Evolutionary conservation across 1,140 invertebrate genomes (phyloP).

Genomic region (Bacillus rossius): DNA sequence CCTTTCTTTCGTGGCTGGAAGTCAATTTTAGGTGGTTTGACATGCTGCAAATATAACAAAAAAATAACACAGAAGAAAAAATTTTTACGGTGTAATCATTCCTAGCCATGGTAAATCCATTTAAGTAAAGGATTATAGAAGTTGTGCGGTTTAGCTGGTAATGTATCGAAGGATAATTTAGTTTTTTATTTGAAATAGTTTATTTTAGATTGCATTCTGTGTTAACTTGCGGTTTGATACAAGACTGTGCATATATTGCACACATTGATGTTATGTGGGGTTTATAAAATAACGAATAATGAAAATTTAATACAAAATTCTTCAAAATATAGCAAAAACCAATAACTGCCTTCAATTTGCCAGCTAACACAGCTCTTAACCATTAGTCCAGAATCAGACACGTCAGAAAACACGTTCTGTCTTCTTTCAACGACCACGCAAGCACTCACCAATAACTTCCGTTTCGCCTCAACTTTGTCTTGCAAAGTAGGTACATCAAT

Average conservation of each 20-base stretch:
- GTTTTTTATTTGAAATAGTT: no score
- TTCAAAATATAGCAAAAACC: no score
- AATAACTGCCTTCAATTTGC: no score
- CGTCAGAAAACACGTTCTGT: constrained; percentile 14
- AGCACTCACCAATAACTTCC: constrained; percentile 58
- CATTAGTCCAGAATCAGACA: constrained; percentile 12
- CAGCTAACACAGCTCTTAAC: no score
- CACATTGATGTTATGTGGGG: no score
- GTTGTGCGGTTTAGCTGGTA: no score
- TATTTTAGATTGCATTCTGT: no score
- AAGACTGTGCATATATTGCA: no score
- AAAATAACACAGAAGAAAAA: constrained; percentile 10
- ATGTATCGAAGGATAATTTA: no score
- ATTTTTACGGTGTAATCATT: not conserved
- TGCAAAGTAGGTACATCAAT: constrained; percentile 72
- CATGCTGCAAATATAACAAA: constrained; percentile 51
- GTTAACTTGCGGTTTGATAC: no score
- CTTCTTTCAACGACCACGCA: no score
- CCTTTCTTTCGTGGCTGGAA: constrained; percentile 67
- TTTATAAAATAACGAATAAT: constrained; percentile 7
- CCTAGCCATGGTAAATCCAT: not conserved
- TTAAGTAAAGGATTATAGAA: no score
- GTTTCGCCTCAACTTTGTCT: constrained; percentile 74
- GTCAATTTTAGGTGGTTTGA: constrained; percentile 72
- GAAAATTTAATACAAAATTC: not conserved